Percentiles rank a stretch among this genome's conserved stretches.
Conservation (phyloP, 2,888 invertebrate genomes). For the Lapara coniferarum region DNA sequence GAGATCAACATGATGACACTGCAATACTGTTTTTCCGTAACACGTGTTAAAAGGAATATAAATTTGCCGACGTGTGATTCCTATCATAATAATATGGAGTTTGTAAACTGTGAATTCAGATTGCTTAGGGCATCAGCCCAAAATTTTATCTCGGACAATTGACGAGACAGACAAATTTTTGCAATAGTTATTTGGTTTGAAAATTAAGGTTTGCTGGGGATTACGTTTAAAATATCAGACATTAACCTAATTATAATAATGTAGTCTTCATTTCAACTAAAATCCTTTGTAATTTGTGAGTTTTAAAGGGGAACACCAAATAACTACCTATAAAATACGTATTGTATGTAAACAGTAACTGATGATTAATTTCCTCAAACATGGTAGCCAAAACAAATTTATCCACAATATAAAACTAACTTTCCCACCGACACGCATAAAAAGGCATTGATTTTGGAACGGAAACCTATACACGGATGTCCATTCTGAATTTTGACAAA, state of each 20-base stretch:
- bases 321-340: background rate
- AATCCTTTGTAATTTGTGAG: too few species aligned
- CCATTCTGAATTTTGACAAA: too few species aligned
- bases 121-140: too few species aligned
- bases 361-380: background rate
- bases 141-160: too few species aligned
- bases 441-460: background rate
- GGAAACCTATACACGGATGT: too few species aligned
- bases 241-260: background rate
- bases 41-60: background rate
- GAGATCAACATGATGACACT: slow-evolving; percentile 65
- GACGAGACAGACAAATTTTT: too few species aligned
- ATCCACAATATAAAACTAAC: background rate
- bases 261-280: background rate
- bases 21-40: slow-evolving; percentile 52
- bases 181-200: too few species aligned
- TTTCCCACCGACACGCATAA: background rate
- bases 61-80: background rate
- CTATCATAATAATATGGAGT: background rate
- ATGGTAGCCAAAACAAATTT: slow-evolving; percentile 1
- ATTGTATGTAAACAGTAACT: background rate
- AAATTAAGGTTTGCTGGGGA: too few species aligned
- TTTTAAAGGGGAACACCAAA: background rate
- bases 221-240: too few species aligned
- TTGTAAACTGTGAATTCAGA: too few species aligned